Evolutionary conservation across 37 sponge, comb jelly and placozoan species (phyloP).

Genomic region (Crambe crambe): DNA sequence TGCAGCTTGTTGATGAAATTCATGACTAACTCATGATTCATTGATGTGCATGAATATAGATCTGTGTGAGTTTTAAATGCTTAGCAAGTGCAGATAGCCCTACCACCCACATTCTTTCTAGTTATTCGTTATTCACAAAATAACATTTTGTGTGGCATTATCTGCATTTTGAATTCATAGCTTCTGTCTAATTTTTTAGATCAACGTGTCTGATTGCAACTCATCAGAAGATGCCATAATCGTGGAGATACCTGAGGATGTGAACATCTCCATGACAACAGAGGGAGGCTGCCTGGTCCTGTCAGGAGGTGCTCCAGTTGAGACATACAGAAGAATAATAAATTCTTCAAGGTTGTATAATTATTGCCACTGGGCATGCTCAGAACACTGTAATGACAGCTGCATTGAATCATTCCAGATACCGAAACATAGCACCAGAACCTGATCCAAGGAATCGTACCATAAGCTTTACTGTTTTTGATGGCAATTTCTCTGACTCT

Average conservation of each 20-base stretch:
- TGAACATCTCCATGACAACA: background rate
- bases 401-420: conserved; percentile 20
- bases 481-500: conserved; percentile 28
- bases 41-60: no score
- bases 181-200: background rate
- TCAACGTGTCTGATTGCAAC: background rate
- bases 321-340: conserved; percentile 42
- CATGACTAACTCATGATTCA: no score
- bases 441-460: conserved; percentile 17
- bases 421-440: conserved; percentile 32
- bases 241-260: conserved; percentile 6
- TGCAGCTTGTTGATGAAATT: no score
- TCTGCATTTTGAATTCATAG: no score
- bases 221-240: background rate
- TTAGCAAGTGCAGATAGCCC: no score
- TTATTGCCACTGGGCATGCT: no score
- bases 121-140: no score
- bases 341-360: conserved; percentile 35
- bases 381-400: background rate
- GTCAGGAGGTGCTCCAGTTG: conserved; percentile 42
- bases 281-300: conserved; percentile 51
- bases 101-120: no score
- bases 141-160: no score
- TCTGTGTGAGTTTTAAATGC: no score
- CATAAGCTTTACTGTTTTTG: conserved; percentile 46